Conservation (phyloP, 2,888 invertebrate genomes). For the Iphiclides podalirius region DNA sequence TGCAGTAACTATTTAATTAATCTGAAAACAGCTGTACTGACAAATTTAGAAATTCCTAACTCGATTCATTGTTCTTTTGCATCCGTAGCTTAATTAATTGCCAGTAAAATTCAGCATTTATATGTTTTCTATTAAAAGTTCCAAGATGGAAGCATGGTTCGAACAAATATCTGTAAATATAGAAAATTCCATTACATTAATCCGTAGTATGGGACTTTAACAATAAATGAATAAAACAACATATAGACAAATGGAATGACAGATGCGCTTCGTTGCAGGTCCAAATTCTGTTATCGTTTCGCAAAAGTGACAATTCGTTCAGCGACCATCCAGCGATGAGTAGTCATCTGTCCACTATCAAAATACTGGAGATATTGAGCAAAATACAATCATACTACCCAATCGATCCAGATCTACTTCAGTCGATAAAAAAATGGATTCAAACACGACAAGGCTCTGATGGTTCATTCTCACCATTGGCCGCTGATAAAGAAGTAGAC, state of each 20-base stretch:
- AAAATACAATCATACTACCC: slow-evolving; percentile 82
- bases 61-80: too few relatives aligned
- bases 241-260: too few relatives aligned
- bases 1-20: background rate
- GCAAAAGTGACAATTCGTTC: slow-evolving; percentile 83
- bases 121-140: too few relatives aligned
- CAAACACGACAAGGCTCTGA: slow-evolving; percentile 80
- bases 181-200: too few relatives aligned
- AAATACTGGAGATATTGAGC: slow-evolving; percentile 80
- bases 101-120: background rate
- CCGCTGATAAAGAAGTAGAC: slow-evolving; percentile 79
- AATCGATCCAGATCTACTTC: slow-evolving; percentile 81
- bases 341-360: slow-evolving; percentile 81
- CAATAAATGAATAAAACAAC: too few relatives aligned
- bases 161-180: too few relatives aligned
- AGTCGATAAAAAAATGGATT: slow-evolving; percentile 81
- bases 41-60: too few relatives aligned
- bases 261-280: too few relatives aligned
- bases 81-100: too few relatives aligned
- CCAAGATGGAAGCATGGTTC: too few relatives aligned
- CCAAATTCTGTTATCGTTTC: slow-evolving; percentile 81
- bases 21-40: background rate
- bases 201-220: too few relatives aligned
- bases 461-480: slow-evolving; percentile 80
- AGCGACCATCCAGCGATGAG: slow-evolving; percentile 83